Evolutionary conservation across 2,113 vertebrate species (phyloP).

Genomic region (Callithrix jacchus): DNA sequence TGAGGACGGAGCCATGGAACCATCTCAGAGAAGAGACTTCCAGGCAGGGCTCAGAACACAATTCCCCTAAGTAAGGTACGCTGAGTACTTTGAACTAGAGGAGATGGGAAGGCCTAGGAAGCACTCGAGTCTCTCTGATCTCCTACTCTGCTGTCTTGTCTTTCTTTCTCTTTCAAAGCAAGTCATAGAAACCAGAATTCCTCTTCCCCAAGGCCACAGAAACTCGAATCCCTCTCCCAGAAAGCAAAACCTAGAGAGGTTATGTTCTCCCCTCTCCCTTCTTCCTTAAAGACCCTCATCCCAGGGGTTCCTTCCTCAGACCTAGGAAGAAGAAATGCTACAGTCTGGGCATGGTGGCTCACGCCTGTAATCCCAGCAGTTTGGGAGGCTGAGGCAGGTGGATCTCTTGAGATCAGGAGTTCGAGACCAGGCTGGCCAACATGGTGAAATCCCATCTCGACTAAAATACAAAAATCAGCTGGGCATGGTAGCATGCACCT

Average conservation of each 20-base stretch:
- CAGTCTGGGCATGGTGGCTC: no score
- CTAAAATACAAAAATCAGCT: no score
- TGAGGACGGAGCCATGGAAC: neutral
- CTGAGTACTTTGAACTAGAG: neutral
- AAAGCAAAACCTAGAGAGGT: neutral
- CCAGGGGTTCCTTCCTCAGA: neutral
- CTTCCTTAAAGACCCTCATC: neutral
- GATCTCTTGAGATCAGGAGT: no score
- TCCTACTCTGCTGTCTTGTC: neutral
- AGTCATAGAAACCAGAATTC: neutral
- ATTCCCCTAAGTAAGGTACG: neutral
- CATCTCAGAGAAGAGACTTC: neutral
- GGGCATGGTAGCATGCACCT: no score
- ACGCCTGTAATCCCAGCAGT: no score
- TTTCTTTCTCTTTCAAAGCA: neutral
- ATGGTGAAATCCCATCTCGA: no score
- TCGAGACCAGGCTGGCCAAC: no score
- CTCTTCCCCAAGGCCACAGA: neutral
- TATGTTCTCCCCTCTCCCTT: neutral
- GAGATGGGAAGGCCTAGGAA: neutral
- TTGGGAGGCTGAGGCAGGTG: no score
- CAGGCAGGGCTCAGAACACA: neutral
- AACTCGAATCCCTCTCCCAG: neutral
- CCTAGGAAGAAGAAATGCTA: no score
- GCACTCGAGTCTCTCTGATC: neutral